A percentile compares a stretch with the other conserved stretches of the same genome.
Conservation (phyloP, 2,113 vertebrate species). For the Neolamprologus fasciatus region DNA sequence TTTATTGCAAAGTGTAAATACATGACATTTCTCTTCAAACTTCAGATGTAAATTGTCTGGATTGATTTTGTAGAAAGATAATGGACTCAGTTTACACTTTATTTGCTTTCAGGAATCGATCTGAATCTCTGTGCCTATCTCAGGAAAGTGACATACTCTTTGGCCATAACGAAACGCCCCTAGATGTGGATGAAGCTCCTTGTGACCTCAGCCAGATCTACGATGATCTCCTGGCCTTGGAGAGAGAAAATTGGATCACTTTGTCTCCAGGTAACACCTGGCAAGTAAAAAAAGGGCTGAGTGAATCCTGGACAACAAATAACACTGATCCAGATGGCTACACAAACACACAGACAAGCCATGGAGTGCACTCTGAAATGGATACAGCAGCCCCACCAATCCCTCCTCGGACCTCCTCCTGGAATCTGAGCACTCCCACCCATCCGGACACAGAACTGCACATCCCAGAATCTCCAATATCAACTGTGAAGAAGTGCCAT, state of each 20-base stretch:
- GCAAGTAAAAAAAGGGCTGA: neutral
- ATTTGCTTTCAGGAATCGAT: slow-evolving; percentile 43
- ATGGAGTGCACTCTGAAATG: slow-evolving; percentile 36
- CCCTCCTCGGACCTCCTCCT: slow-evolving; percentile 84
- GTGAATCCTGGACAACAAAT: slow-evolving; percentile 32
- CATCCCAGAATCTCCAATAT: slow-evolving; percentile 54
- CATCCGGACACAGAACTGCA: slow-evolving; percentile 61
- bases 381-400: slow-evolving; percentile 74
- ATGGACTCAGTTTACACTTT: neutral
- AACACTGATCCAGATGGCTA: slow-evolving; percentile 13
- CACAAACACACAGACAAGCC: slow-evolving; percentile 7
- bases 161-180: slow-evolving; percentile 38
- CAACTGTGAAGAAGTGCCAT: slow-evolving; percentile 54
- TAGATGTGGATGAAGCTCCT: slow-evolving; percentile 44
- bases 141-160: slow-evolving; percentile 56
- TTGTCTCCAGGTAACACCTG: slow-evolving; percentile 46
- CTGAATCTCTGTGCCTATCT: slow-evolving; percentile 52
- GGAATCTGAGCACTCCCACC: slow-evolving; percentile 72
- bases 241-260: slow-evolving; percentile 74
- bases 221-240: slow-evolving; percentile 61
- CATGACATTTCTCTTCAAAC: neutral
- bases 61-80: neutral
- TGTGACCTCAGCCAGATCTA: slow-evolving; percentile 60
- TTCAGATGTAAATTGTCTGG: neutral
- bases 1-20: neutral